These are phyloP conservation scores for Limenitis camilla DNA, from an alignment of 2,888 invertebrate species.

Conservation along the genomic window DNA sequence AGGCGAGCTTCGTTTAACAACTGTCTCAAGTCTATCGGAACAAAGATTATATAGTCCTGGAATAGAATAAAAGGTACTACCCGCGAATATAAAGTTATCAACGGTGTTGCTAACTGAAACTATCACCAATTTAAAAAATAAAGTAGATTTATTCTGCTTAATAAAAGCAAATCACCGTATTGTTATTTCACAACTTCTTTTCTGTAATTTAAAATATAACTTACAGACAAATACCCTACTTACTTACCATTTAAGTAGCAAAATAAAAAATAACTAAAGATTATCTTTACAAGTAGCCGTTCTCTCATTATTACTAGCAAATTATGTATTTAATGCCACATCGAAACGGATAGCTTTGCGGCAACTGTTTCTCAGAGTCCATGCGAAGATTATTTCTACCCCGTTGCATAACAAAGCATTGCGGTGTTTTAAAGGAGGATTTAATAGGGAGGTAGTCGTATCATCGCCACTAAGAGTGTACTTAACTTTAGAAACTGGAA, in stretches of 20 bases:
- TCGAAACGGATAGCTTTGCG: constrained; percentile 49
- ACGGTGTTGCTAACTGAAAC: too few species aligned
- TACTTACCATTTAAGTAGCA: background rate
- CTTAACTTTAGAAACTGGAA: constrained; percentile 62
- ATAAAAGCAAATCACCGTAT: too few species aligned
- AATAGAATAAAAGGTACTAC: too few species aligned
- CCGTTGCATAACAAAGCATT: constrained; percentile 60
- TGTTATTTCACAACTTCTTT: too few species aligned
- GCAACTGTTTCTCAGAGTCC: constrained; percentile 62
- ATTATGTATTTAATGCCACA: constrained; percentile 43
- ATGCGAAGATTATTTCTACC: constrained; percentile 50
- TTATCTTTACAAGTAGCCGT: constrained; percentile 7
- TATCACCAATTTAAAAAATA: too few species aligned
- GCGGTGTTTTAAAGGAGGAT: constrained; percentile 66
- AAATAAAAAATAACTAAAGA: background rate
- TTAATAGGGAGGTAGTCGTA: constrained; percentile 63
- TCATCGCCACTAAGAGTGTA: constrained; percentile 66
- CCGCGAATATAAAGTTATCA: too few species aligned
- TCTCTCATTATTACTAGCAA: constrained; percentile 40
- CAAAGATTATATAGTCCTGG: too few species aligned
- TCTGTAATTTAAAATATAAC: too few species aligned
- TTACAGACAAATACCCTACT: too few species aligned
- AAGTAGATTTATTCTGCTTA: too few species aligned
- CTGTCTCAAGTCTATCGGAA: too few species aligned
- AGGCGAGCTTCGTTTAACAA: too few species aligned